Evolutionary conservation across 2,797 vertebrate species (phyloP).

Genomic region (Microtus obscurus): DNA sequence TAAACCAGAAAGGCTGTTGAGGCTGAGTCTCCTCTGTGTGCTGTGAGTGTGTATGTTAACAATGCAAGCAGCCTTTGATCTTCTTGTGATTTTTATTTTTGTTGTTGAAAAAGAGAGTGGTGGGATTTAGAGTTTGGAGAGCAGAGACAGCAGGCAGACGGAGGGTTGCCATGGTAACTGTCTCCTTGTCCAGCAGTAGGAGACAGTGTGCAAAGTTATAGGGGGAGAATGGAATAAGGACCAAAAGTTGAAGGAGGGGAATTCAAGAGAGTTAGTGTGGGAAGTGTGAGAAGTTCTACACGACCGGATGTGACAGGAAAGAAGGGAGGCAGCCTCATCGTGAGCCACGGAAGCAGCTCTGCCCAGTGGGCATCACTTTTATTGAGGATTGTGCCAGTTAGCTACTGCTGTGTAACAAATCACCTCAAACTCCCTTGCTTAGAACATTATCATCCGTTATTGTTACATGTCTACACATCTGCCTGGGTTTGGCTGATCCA

Average conservation of each 20-base stretch:
- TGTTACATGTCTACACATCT: background rate
- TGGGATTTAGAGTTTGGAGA: background rate
- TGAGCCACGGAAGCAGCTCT: background rate
- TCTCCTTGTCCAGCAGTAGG: background rate
- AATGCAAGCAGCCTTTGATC: background rate
- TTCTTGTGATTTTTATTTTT: background rate
- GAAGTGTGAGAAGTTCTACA: background rate
- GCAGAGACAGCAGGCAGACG: background rate
- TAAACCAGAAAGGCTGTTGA: background rate
- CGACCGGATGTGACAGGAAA: background rate
- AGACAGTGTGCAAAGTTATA: background rate
- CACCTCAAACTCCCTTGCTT: background rate
- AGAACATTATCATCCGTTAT: background rate
- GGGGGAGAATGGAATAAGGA: background rate
- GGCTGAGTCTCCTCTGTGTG: background rate
- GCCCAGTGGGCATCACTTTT: background rate
- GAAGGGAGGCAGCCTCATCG: background rate
- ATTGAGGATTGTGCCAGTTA: background rate
- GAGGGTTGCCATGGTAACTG: background rate
- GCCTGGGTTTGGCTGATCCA: background rate
- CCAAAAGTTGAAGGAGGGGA: constrained; percentile 26
- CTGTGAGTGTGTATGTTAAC: background rate
- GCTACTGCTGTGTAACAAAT: constrained; percentile 52
- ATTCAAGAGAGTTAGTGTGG: background rate
- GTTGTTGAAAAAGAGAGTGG: constrained; percentile 24